Percentiles rank a stretch among this genome's conserved stretches.
phyloP scores from a whole-genome alignment of 1,140 invertebrate species.

The Eufriesea mexicana region DNA sequence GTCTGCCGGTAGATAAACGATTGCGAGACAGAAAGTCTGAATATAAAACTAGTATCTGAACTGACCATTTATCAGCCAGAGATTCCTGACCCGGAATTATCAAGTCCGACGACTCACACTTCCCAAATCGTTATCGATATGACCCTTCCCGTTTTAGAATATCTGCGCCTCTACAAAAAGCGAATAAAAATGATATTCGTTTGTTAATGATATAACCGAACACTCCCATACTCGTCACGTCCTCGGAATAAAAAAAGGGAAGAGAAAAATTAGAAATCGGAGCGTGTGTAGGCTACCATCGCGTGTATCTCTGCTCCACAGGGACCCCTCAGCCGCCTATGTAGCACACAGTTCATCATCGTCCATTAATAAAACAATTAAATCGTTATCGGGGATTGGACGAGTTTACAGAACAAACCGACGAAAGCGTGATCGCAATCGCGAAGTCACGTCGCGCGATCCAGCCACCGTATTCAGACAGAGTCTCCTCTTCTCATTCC shows the following conservation, averaged over 20 bases:
- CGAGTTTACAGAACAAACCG: background rate
- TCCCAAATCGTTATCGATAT: background rate
- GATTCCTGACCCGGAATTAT: background rate
- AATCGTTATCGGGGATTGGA: background rate
- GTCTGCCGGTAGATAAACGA: no score
- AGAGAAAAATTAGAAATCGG: background rate
- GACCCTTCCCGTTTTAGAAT: background rate
- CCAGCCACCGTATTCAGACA: no score
- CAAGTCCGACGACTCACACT: background rate
- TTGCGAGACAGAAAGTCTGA: background rate
- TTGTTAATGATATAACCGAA: no score
- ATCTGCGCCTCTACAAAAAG: no score
- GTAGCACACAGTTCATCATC: background rate
- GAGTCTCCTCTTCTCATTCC: background rate
- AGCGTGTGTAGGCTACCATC: background rate
- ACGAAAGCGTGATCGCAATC: background rate
- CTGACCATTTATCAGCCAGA: background rate
- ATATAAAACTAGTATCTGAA: background rate
- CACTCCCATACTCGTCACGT: no score
- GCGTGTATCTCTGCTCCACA: background rate
- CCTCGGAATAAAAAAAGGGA: no score
- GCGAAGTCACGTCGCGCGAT: background rate
- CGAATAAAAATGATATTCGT: no score
- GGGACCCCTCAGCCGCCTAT: no score
- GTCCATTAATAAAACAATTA: constrained; percentile 11